phyloP scores from a whole-genome alignment of 2,797 vertebrate species.

The Perodicticus potto region DNA sequence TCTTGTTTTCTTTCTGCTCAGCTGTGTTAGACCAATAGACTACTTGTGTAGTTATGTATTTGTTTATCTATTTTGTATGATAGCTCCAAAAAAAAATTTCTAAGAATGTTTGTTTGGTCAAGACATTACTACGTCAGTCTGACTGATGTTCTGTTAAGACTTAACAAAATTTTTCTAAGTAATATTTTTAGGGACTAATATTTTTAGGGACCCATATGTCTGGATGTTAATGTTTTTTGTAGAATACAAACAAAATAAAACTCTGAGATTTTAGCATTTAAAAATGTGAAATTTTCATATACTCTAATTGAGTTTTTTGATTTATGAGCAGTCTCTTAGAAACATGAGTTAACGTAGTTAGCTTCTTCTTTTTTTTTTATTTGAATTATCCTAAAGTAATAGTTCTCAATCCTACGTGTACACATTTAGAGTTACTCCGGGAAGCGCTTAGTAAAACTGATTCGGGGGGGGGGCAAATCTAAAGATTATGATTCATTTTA shows the following conservation, averaged over 20 bases:
- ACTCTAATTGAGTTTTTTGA: neutral
- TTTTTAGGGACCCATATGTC: neutral
- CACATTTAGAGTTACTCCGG: neutral
- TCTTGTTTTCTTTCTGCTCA: neutral
- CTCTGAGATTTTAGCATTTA: neutral
- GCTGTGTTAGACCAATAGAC: neutral
- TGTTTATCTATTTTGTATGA: neutral
- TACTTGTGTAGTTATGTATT: neutral
- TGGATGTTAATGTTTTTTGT: neutral
- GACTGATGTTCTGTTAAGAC: neutral
- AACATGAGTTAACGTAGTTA: neutral
- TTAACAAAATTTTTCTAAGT: neutral
- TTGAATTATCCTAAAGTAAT: neutral
- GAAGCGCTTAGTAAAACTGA: neutral
- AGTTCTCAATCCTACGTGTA: neutral
- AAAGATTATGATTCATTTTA: neutral
- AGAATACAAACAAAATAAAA: neutral
- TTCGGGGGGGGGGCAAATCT: neutral
- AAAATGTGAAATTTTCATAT: neutral
- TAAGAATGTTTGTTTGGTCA: neutral
- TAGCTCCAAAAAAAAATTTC: neutral
- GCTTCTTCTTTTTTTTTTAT: neutral
- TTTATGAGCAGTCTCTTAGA: neutral
- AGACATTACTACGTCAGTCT: neutral
- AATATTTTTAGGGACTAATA: neutral